A percentile compares a stretch with the other conserved stretches of the same genome.
These are phyloP conservation scores for Barnardius zonarius DNA, from an alignment of 2,113 vertebrate species.

Conservation along the genomic window DNA sequence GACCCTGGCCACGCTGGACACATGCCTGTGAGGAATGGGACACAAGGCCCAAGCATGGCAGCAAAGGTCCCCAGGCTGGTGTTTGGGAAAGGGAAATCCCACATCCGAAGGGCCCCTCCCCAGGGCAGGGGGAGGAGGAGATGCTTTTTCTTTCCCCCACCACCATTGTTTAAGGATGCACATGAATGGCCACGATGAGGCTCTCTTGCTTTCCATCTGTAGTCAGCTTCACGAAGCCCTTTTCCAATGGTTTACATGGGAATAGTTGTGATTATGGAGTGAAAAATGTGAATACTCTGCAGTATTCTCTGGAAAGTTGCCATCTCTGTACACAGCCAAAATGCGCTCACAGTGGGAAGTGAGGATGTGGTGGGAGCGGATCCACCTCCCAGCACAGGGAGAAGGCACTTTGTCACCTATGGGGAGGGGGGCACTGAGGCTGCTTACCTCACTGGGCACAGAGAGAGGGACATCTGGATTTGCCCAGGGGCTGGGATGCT, in stretches of 20 bases:
- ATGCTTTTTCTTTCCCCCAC: neutral
- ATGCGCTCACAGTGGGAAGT: neutral
- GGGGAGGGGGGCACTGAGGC: neutral
- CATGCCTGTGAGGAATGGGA: neutral
- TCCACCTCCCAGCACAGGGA: fast-evolving
- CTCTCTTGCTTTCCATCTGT: neutral
- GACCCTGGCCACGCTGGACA: fast-evolving
- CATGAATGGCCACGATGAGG: neutral
- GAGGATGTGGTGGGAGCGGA: fast-evolving
- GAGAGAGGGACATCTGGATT: fast-evolving
- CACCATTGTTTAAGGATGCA: neutral
- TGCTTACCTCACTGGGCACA: neutral
- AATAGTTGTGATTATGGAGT: neutral
- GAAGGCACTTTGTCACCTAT: neutral
- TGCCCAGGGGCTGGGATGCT: neutral
- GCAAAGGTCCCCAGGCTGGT: neutral
- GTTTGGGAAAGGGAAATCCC: neutral
- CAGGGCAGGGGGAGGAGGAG: neutral
- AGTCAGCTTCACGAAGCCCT: neutral
- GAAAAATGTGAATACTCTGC: neutral
- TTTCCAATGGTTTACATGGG: neutral
- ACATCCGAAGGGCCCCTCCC: neutral
- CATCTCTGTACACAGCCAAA: neutral
- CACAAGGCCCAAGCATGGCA: neutral
- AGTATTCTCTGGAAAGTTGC: neutral